Percentiles rank a stretch among this genome's conserved stretches.
Evolutionary conservation across 2,797 vertebrate species (phyloP).

Genomic region (Gymnothorax javanicus): DNA sequence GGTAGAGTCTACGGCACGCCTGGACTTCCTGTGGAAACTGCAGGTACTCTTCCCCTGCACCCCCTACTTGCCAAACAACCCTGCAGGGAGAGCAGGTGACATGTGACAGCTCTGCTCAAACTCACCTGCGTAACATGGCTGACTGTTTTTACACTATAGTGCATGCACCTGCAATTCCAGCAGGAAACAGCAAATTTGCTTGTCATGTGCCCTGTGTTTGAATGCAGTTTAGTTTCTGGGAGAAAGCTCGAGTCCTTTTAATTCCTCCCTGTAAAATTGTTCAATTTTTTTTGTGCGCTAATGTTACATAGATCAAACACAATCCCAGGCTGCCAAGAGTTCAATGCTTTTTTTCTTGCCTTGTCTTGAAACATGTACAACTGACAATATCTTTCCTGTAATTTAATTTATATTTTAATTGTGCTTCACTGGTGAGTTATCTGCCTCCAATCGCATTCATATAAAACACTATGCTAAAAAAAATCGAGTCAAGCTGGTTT

Average conservation of each 20-base stretch:
- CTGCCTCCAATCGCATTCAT: neutral
- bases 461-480: neutral
- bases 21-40: conserved; percentile 97
- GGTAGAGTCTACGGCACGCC: conserved; percentile 93
- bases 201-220: neutral
- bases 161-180: neutral
- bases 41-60: conserved; percentile 73
- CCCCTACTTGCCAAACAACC: conserved; percentile 42
- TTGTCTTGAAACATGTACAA: neutral
- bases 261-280: neutral
- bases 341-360: neutral
- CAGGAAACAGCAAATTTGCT: neutral
- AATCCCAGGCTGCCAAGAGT: neutral
- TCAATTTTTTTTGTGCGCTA: neutral
- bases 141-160: neutral
- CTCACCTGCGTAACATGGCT: neutral
- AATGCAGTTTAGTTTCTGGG: neutral
- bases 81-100: neutral
- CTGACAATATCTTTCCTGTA: neutral
- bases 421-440: neutral
- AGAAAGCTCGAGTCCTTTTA: neutral
- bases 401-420: neutral
- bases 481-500: too few relatives aligned
- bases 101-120: neutral
- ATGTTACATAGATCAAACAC: neutral